phyloP scores from a whole-genome alignment of 2,888 invertebrate genomes.

The Brachypalpus laphriformis region DNA sequence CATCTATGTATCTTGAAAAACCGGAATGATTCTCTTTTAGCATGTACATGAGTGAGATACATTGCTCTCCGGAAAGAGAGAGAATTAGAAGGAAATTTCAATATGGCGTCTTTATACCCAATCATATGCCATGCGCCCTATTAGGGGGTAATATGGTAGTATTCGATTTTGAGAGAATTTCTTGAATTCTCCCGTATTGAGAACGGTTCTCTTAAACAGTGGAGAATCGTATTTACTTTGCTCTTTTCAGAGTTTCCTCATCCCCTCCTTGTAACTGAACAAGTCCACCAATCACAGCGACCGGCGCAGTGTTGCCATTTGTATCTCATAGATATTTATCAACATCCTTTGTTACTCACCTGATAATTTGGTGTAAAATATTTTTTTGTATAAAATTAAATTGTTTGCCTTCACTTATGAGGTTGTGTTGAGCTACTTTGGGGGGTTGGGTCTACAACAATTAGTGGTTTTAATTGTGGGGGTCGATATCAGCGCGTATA shows the following conservation, averaged over 20 bases:
- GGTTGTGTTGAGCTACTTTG: constrained; percentile 41
- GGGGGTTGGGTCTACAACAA: constrained; percentile 66
- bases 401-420: constrained; percentile 50
- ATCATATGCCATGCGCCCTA: constrained; percentile 82
- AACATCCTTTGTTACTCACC: constrained; percentile 27
- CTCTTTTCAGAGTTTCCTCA: constrained; percentile 50
- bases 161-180: constrained; percentile 33
- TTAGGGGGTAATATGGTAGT: constrained; percentile 42
- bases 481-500: constrained; percentile 39
- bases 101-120: constrained; percentile 82
- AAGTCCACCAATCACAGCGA: constrained; percentile 58
- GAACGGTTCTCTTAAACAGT: constrained; percentile 19
- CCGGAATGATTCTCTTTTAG: constrained; percentile 31
- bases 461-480: constrained; percentile 61
- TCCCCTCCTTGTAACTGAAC: constrained; percentile 34
- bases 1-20: constrained; percentile 16
- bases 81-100: constrained; percentile 79
- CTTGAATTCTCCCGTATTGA: not conserved
- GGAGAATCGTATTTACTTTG: not conserved
- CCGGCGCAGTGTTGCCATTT: constrained; percentile 67
- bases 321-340: constrained; percentile 10
- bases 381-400: constrained; percentile 50
- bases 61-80: constrained; percentile 74
- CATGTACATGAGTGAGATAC: constrained; percentile 60
- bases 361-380: constrained; percentile 61